Conservation (phyloP, 2,113 vertebrate genomes). For the Thalassoma bifasciatum region DNA sequence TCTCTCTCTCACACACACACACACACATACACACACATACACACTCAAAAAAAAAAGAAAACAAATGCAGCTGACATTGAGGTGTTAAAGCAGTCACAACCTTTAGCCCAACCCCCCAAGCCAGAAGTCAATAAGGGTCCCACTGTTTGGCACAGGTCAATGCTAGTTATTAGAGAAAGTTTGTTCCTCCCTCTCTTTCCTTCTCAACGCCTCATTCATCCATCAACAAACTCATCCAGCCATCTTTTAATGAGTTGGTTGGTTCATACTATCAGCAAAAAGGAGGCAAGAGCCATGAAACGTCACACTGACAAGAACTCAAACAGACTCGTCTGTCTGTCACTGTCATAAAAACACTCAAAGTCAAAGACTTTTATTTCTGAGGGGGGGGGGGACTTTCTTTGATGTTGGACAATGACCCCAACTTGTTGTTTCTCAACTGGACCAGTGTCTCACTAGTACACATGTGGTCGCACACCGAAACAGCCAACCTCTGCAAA, state of each 20-base stretch:
- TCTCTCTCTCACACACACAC: slow-evolving; percentile 25
- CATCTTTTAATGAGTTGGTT: slow-evolving; percentile 9
- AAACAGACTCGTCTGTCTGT: slow-evolving; percentile 68
- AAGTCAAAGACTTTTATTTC: slow-evolving; percentile 32
- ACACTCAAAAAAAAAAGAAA: slow-evolving; percentile 3
- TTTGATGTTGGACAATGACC: slow-evolving; percentile 82
- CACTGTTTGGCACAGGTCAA: slow-evolving; percentile 67
- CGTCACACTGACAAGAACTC: slow-evolving; percentile 26
- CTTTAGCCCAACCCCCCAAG: slow-evolving; percentile 41
- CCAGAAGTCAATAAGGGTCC: slow-evolving; percentile 37
- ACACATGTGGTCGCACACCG: slow-evolving; percentile 13
- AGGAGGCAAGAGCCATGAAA: slow-evolving; percentile 13
- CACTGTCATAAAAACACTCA: slow-evolving; percentile 73
- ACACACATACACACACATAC: slow-evolving; percentile 3
- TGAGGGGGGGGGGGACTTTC: slow-evolving; percentile 9
- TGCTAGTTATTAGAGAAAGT: slow-evolving; percentile 62
- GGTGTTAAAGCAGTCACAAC: slow-evolving; percentile 54
- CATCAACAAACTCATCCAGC: background rate
- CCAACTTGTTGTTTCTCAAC: slow-evolving; percentile 70
- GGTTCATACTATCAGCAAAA: background rate
- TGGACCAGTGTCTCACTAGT: slow-evolving; percentile 22
- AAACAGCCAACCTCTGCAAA: slow-evolving; percentile 25
- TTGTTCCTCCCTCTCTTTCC: slow-evolving; percentile 38
- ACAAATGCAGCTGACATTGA: slow-evolving; percentile 41
- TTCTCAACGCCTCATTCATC: slow-evolving; percentile 34